Evolutionary conservation across 1,140 invertebrate genomes (phyloP).

Genomic region (Drosophila santomea): DNA sequence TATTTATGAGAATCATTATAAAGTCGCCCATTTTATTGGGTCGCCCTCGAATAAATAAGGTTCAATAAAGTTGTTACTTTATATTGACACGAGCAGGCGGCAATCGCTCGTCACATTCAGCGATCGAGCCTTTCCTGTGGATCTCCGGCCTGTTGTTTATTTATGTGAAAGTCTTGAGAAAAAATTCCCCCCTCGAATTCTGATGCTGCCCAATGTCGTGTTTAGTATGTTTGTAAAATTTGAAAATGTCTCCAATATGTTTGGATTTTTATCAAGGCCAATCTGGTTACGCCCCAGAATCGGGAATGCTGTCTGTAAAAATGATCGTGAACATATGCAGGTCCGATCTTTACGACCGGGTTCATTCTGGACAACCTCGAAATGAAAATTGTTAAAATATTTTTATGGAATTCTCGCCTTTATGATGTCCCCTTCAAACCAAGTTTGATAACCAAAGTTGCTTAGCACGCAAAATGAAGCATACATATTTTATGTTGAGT

Average conservation of each 20-base stretch:
- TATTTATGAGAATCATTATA: slow-evolving; percentile 82
- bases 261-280: slow-evolving; percentile 52
- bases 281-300: slow-evolving; percentile 40
- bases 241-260: slow-evolving; percentile 65
- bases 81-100: slow-evolving; percentile 82
- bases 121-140: slow-evolving; percentile 24
- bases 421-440: slow-evolving; percentile 34
- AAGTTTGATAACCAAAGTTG: slow-evolving; percentile 17
- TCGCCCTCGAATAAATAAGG: slow-evolving; percentile 81
- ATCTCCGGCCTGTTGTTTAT: slow-evolving; percentile 31
- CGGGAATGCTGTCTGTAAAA: slow-evolving; percentile 15
- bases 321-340: slow-evolving; percentile 16
- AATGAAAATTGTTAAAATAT: slow-evolving; percentile 46
- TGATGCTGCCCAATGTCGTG: slow-evolving; percentile 40
- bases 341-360: slow-evolving; percentile 65
- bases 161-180: slow-evolving; percentile 76
- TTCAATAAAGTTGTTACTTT: slow-evolving; percentile 83
- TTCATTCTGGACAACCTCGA: slow-evolving; percentile 49
- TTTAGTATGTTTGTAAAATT: slow-evolving; percentile 68
- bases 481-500: slow-evolving; percentile 13
- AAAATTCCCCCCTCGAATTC: slow-evolving; percentile 55
- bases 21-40: slow-evolving; percentile 80
- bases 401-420: slow-evolving; percentile 56
- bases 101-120: slow-evolving; percentile 78
- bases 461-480: slow-evolving; percentile 6